Evolutionary conservation across 2,797 vertebrate species (phyloP).

Genomic region (Alcedo quadribrachys): DNA sequence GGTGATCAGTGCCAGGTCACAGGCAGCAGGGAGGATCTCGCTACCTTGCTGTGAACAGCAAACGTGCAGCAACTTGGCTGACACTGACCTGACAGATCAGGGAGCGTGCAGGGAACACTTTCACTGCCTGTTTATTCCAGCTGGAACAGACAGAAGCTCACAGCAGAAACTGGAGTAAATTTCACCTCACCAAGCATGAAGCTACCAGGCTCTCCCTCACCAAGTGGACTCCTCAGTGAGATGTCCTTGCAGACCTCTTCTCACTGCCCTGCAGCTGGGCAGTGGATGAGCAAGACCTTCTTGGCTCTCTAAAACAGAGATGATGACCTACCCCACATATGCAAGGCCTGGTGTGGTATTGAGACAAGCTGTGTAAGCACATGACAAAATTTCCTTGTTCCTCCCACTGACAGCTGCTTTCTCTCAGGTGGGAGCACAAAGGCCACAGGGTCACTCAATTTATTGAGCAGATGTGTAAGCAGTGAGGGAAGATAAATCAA

Average conservation of each 20-base stretch:
- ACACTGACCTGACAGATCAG: not conserved
- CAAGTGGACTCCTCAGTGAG: not conserved
- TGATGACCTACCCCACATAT: rapidly evolving
- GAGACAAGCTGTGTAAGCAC: not conserved
- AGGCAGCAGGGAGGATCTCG: not conserved
- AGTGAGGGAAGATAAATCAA: not conserved
- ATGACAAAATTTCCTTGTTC: not conserved
- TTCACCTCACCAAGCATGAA: not conserved
- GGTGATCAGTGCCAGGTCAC: rapidly evolving
- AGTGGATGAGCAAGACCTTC: not conserved
- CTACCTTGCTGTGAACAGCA: not conserved
- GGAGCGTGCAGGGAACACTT: not conserved
- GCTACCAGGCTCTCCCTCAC: not conserved
- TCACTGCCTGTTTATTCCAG: not conserved
- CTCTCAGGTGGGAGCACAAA: rapidly evolving
- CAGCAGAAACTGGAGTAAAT: not conserved
- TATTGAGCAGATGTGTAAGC: not conserved
- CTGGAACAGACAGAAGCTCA: not conserved
- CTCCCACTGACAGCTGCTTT: not conserved
- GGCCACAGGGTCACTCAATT: rapidly evolving
- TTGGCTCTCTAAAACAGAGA: not conserved
- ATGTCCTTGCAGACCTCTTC: not conserved
- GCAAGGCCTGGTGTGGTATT: rapidly evolving
- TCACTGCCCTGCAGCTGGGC: rapidly evolving
- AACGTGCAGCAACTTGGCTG: rapidly evolving